phyloP scores from a whole-genome alignment of 1,140 invertebrate species.

The Bombus waltoni region DNA sequence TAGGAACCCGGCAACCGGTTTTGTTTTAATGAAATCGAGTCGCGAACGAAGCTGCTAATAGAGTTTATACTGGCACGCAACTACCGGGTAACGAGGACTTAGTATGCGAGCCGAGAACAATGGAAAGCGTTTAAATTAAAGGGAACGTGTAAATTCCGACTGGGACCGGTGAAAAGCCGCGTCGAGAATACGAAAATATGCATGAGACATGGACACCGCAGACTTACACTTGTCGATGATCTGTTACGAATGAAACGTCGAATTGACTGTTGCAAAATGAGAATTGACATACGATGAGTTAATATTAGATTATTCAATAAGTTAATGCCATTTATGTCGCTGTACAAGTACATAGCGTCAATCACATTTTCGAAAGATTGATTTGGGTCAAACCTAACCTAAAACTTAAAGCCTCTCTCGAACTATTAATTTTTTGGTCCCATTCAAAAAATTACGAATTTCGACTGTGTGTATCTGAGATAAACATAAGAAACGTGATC shows the following conservation, averaged over 20 bases:
- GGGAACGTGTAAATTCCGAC: slow-evolving; percentile 34
- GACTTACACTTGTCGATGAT: neutral
- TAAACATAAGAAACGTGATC: too few species aligned
- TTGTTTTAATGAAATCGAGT: slow-evolving; percentile 46
- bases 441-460: too few species aligned
- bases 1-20: slow-evolving; percentile 20
- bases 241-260: neutral
- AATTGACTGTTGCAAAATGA: neutral
- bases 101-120: slow-evolving; percentile 32
- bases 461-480: too few species aligned
- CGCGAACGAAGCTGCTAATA: slow-evolving; percentile 45
- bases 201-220: too few species aligned
- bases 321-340: neutral
- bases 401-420: too few species aligned
- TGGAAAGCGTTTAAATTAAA: slow-evolving; percentile 48
- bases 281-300: neutral
- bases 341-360: neutral
- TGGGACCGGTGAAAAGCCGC: slow-evolving; percentile 4
- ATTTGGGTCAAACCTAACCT: too few species aligned
- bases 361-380: neutral
- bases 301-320: neutral
- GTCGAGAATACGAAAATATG: slow-evolving; percentile 36
- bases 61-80: slow-evolving; percentile 33
- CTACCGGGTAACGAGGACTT: slow-evolving; percentile 29
- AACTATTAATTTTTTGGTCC: too few species aligned